Evolutionary conservation across 1,140 invertebrate species (phyloP).

Genomic region (Drosophila guanche): DNA sequence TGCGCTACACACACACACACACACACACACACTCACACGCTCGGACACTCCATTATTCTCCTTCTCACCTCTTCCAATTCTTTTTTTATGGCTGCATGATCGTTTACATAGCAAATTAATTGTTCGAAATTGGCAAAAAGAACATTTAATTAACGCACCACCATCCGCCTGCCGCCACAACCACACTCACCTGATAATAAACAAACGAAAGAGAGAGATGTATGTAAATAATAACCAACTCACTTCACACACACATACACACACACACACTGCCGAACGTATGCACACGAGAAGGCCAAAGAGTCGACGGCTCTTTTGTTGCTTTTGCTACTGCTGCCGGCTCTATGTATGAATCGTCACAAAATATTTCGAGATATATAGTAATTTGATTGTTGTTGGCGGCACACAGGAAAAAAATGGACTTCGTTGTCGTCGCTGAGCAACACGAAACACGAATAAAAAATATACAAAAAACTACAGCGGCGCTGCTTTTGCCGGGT

Average conservation of each 20-base stretch:
- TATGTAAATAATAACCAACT: background rate
- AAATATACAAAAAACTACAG: slow-evolving; percentile 12
- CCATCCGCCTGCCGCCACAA: too few relatives aligned
- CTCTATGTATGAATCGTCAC: background rate
- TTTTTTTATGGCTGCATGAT: slow-evolving; percentile 12
- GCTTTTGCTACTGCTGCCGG: slow-evolving; percentile 20
- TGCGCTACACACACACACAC: slow-evolving; percentile 45
- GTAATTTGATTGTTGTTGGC: slow-evolving; percentile 21
- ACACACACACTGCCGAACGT: too few relatives aligned
- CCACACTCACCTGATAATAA: too few relatives aligned
- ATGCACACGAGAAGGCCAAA: too few relatives aligned
- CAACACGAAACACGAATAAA: slow-evolving; percentile 43
- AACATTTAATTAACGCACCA: too few relatives aligned
- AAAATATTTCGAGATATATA: slow-evolving; percentile 1
- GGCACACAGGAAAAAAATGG: slow-evolving; percentile 35
- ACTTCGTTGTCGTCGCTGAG: slow-evolving; percentile 31
- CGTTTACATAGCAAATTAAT: too few relatives aligned
- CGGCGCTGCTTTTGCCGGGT: slow-evolving; percentile 50
- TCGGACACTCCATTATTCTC: background rate
- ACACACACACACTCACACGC: slow-evolving; percentile 29
- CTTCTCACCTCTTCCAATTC: slow-evolving; percentile 15
- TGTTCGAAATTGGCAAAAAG: too few relatives aligned
- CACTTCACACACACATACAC: slow-evolving; percentile 2
- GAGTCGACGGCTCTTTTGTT: background rate
- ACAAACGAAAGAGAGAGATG: background rate